Evolutionary conservation across 2,888 invertebrate species (phyloP), one percentile per base, ranked within the genome.

Genomic region (Platerodrilus igneus): DNA sequence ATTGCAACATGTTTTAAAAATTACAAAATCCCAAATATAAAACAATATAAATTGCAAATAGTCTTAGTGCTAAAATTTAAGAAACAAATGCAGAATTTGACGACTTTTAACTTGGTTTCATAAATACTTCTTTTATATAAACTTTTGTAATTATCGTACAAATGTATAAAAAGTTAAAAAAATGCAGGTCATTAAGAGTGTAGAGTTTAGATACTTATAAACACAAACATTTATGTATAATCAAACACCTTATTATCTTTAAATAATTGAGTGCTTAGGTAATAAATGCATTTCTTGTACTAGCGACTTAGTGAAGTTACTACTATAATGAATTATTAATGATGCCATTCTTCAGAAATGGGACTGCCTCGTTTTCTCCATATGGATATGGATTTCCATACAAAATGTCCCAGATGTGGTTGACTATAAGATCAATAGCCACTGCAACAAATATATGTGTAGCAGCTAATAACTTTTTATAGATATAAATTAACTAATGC

Each of bases 401-500:
- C 74, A 96, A 83, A 64, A 94, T 85, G 75, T 96, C 96, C 81
- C 93, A 86, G 74, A 97, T 95, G 81, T 97, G 96, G 72, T 95
- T 94, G 62, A 96, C 96, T 75, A 99, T 96, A 72, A 99, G 81
- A 77, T 95, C 93, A 76, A 97, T 96, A 74, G 97, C 97, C 80
- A 97, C 97, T 95, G 88, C 77, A 90, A 86, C 77, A 80, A 67
- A 67, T 29, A 38, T 17, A 39, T 37, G 32, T 36, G 44, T 43
- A 41, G 32, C 45, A 40, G 39, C 39, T 31, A 36, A 40, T 34
- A 27, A 35, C 36, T 16, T 15, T 39, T 25, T 22, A 35, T 22
- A 20, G 32, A 23, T 36, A 30, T 22, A 6, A 28, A 28, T 28
- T 17, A 28, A 9, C 14, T 14, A 17, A n/a, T n/a, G n/a, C n/a